Evolutionary conservation across 2,797 vertebrate species (phyloP).

Genomic region (Melanotaenia parkinsoni): DNA sequence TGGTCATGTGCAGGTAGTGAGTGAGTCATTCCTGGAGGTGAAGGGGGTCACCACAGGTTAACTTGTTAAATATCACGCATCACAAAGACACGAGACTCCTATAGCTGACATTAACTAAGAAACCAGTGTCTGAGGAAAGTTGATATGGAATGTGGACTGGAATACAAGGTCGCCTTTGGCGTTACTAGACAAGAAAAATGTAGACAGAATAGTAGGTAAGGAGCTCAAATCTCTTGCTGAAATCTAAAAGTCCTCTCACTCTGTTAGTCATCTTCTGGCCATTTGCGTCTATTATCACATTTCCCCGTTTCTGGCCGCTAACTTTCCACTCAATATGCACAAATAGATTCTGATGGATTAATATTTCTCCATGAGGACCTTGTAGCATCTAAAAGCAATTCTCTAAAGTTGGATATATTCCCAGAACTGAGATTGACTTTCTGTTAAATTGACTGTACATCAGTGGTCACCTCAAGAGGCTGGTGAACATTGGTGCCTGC

Average conservation of each 20-base stretch:
- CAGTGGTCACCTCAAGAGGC: too few relatives aligned
- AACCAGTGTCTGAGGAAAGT: conserved; percentile 5
- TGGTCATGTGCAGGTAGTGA: conserved; percentile 33
- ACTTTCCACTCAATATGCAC: too few relatives aligned
- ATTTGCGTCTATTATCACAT: not conserved
- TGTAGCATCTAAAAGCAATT: too few relatives aligned
- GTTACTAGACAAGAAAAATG: not conserved
- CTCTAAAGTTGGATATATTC: too few relatives aligned
- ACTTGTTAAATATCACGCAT: conserved; percentile 5
- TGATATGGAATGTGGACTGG: conserved; percentile 6
- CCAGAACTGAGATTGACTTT: too few relatives aligned
- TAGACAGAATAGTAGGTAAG: not conserved
- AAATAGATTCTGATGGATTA: too few relatives aligned
- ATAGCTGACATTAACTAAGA: conserved; percentile 5
- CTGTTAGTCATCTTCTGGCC: too few relatives aligned
- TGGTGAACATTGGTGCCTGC: too few relatives aligned
- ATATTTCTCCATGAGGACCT: too few relatives aligned
- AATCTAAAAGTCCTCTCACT: too few relatives aligned
- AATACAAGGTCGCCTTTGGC: not conserved
- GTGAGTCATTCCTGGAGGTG: conserved; percentile 31
- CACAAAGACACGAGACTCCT: conserved; percentile 8
- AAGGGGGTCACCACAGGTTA: conserved; percentile 11
- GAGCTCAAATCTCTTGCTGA: not conserved
- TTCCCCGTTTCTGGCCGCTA: not conserved
- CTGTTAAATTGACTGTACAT: too few relatives aligned